Evolutionary conservation across 2,113 vertebrate genomes (phyloP), one percentile per base, ranked within the genome.

Genomic region (Anas platyrhynchos): DNA sequence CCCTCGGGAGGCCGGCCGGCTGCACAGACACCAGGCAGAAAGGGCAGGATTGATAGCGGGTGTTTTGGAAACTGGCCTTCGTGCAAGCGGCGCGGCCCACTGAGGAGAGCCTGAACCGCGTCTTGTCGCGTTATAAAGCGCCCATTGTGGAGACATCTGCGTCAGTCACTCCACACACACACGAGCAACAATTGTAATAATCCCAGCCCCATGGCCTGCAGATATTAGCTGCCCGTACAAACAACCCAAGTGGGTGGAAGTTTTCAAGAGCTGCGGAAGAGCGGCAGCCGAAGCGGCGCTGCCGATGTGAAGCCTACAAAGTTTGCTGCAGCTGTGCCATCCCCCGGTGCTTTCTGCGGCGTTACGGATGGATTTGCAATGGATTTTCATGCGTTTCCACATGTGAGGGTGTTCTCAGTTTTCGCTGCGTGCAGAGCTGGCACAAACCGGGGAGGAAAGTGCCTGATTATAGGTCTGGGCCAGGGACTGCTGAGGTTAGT

Each of bases 131-230:
- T 87, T 59, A 92, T 95, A 94, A 94, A 91, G 91, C 79, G 11
- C 23, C 89, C 83, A 89, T 93, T 95, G 93, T 94, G 67, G 52
- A 79, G 43, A 78, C 29, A 34, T 91, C 75, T 80, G 78, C 67
- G 10, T 83, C 91, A 93, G 55, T 81, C 80, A 10, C 90, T 93
- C 76, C 66, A 11, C 58, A 15, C 32, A 13, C 62, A 13, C 62
- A 48, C 1, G 54, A 83, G 52, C 44, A 91, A 36, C 68, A 63
- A 38, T 48, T 55, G 43, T 16, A 55, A 58, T 41, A 34, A 52
- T 43, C 54, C 83, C 66, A 77, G 66, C 83, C 84, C 5, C 3
- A 66, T 13, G 6, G 91, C 95, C 89, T 1, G 44, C 44, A 92
- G 93, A 65, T 48, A 68, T 23, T 50, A 20, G 68, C 74, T 46